Base-by-base conservation (phyloP, 2,888 invertebrate genomes). In the Epistrophe grossulariae region DNA sequence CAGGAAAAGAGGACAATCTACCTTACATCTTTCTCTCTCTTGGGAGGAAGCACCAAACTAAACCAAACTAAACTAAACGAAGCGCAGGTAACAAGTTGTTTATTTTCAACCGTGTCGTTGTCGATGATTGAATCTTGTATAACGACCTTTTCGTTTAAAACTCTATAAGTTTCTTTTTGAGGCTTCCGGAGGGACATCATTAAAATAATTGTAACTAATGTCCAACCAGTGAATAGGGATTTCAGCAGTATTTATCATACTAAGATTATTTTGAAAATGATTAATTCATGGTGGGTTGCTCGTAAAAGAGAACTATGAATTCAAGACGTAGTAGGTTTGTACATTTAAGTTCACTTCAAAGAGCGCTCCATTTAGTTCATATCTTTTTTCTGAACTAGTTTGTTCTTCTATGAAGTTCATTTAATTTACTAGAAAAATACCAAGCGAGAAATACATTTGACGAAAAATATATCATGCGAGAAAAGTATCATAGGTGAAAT, bases 61-160 rank as follows among this genome's bases (percentile, higher is more conserved):
- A 31, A 35, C 35, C 35, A 35, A 35, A 4, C 28, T 4, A 28
- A 28, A 28, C 28, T 2, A 28, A 28, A 35, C 35, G 35, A 64
- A 45, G 15, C 68, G n/a, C 38, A 62, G 74, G 66, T 79, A 83
- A 76, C 79, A 60, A 79, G 79, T 76, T 83, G 83, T 79, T 79
- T 87, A 71, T 79, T 66, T 70, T 68, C 74, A 72, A 78, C 52
- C 52, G 52, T 60, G 71, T 80, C 43, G 50, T 74, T 70, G 15
- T 50, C 82, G 50, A 74, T 82, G 78, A 85, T 85, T 85, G 85
- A 73, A 78, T 81, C 31, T 68, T 70, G 68, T 76, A 55, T 50
- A 68, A 64, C 68, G 60, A 81, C n/a, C 24, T 52, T 60, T 62
- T 55, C 45, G 17, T 5, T 50, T 38, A 10, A 9, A 31, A 1